A percentile compares a stretch with the other conserved stretches of the same genome.
Conservation (phyloP, 2,113 vertebrate species). For the Pica pica region DNA sequence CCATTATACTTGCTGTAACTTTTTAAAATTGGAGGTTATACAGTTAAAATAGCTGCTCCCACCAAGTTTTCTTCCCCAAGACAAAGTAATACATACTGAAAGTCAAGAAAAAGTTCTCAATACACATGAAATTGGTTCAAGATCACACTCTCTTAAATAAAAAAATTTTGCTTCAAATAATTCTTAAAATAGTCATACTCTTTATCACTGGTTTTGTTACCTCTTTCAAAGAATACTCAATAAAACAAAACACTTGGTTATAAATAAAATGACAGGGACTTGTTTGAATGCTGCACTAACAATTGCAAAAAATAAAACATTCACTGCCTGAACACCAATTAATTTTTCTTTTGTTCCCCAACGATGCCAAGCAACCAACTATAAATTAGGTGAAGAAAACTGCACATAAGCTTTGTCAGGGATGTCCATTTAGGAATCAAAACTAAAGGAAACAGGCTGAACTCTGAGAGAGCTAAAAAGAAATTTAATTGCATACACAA, state of each 20-base stretch:
- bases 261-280: conserved; percentile 1
- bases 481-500: background rate
- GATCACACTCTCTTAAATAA: background rate
- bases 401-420: background rate
- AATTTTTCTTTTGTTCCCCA: conserved; percentile 11
- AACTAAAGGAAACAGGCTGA: background rate
- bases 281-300: background rate
- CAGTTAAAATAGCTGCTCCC: background rate
- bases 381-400: background rate
- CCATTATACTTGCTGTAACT: background rate
- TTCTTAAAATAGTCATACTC: background rate
- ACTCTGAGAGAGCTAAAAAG: background rate
- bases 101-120: background rate
- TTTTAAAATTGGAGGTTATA: background rate
- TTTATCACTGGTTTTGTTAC: background rate
- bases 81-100: background rate
- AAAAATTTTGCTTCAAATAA: background rate
- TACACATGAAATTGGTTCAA: background rate
- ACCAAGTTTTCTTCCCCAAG: background rate
- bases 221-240: background rate
- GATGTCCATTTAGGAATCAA: background rate
- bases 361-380: background rate
- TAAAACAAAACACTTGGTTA: background rate
- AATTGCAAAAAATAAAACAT: background rate
- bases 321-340: background rate